Conservation (phyloP, 1,140 invertebrate genomes). For the Brachionus paranguensis region DNA sequence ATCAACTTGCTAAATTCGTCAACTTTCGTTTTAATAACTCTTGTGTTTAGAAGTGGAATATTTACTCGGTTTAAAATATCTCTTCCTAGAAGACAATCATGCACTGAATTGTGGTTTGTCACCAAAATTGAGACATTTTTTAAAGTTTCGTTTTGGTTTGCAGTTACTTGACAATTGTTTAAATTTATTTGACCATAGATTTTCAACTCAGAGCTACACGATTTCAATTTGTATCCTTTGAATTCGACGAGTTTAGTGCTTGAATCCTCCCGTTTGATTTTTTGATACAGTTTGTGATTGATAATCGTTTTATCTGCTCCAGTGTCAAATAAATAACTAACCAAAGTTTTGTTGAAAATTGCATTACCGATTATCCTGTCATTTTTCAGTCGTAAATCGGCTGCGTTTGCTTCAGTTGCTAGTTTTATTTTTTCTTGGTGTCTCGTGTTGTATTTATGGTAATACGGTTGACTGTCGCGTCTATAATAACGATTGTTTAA, state of each 20-base stretch:
- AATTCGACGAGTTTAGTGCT: neutral
- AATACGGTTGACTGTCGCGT: neutral
- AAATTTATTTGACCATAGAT: conserved; percentile 20
- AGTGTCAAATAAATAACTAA: neutral
- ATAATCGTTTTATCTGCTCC: conserved; percentile 11
- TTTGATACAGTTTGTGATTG: neutral
- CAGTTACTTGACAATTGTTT: conserved; percentile 5
- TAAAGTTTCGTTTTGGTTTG: conserved; percentile 10
- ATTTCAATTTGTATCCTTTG: neutral
- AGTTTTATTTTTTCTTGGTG: neutral
- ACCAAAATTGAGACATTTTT: conserved; percentile 6
- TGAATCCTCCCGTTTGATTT: conserved; percentile 1
- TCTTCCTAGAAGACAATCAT: neutral
- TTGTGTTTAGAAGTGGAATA: neutral
- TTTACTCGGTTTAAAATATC: neutral
- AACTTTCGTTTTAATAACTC: neutral
- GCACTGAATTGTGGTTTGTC: neutral
- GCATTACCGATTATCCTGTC: neutral
- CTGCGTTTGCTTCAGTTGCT: neutral
- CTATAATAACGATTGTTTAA: too few relatives aligned
- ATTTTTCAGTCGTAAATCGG: neutral
- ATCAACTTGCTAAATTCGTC: neutral
- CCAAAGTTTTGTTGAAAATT: neutral
- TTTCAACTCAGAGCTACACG: conserved; percentile 10
- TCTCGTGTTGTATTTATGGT: neutral